These are phyloP conservation scores for Moxostoma hubbsi DNA, from an alignment of 2,797 vertebrate genomes.

Conservation along the genomic window DNA sequence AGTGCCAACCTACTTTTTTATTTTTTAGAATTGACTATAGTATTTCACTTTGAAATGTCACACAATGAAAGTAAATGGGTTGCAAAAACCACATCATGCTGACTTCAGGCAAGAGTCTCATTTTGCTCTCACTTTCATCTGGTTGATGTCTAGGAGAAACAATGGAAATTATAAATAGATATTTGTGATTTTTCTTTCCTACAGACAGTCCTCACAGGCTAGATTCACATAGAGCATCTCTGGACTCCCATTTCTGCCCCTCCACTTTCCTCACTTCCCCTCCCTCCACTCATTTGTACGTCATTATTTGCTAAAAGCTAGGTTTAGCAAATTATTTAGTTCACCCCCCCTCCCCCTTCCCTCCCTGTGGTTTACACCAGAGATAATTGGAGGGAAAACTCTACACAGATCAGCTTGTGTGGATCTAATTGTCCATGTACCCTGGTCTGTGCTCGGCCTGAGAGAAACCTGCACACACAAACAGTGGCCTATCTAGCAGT, in stretches of 20 bases:
- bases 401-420: slow-evolving; percentile 46
- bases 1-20: too few relatives aligned
- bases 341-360: slow-evolving; percentile 12
- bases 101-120: neutral
- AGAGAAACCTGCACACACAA: slow-evolving; percentile 1
- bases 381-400: slow-evolving; percentile 49
- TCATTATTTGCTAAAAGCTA: slow-evolving; percentile 51
- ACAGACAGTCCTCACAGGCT: slow-evolving; percentile 5
- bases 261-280: neutral
- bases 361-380: slow-evolving; percentile 50
- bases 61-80: too few relatives aligned
- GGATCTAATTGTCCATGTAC: slow-evolving; percentile 52
- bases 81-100: too few relatives aligned
- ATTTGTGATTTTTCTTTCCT: slow-evolving; percentile 1
- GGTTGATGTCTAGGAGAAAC: slow-evolving; percentile 24
- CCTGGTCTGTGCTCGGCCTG: slow-evolving; percentile 35
- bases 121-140: slow-evolving; percentile 18
- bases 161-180: slow-evolving; percentile 25
- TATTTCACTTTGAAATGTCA: too few relatives aligned
- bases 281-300: slow-evolving; percentile 47
- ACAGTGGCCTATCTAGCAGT: neutral
- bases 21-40: too few relatives aligned
- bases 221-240: neutral
- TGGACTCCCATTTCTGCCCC: slow-evolving; percentile 11
- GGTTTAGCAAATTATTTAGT: neutral